Conservation (phyloP, 2,888 invertebrate species). For the Drosophila tripunctata region DNA sequence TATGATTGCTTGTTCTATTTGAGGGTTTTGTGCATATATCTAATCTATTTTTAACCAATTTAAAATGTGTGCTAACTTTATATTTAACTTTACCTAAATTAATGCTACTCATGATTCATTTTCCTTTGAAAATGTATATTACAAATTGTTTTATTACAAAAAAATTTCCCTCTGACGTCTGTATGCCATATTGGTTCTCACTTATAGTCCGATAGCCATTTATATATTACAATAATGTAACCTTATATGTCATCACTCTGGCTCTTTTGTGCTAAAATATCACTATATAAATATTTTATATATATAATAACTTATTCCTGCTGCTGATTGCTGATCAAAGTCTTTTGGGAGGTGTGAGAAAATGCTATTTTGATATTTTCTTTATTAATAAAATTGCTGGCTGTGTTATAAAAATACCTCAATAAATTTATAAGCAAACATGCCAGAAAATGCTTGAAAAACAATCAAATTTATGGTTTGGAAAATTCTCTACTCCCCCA, state of each 20-base stretch:
- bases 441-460: conserved; percentile 12
- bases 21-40: background rate
- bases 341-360: conserved; percentile 43
- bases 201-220: conserved; percentile 4
- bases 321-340: conserved; percentile 41
- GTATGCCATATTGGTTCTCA: conserved; percentile 8
- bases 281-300: background rate
- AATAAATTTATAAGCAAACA: conserved; percentile 12
- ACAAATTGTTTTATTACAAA: too few relatives aligned
- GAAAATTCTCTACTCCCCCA: conserved; percentile 33
- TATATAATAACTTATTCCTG: background rate
- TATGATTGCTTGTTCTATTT: background rate
- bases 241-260: background rate
- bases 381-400: conserved; percentile 36
- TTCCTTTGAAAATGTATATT: too few relatives aligned
- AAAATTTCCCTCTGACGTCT: conserved; percentile 6
- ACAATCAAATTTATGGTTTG: conserved; percentile 32
- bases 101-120: conserved; percentile 2
- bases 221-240: conserved; percentile 14
- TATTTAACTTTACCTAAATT: background rate
- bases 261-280: too few relatives aligned
- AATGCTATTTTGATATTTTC: conserved; percentile 21
- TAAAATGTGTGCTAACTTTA: too few relatives aligned
- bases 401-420: conserved; percentile 29
- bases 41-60: background rate